These are phyloP conservation scores for Micrasema longulum DNA, from an alignment of 1,140 invertebrate species.

Conservation along the genomic window DNA sequence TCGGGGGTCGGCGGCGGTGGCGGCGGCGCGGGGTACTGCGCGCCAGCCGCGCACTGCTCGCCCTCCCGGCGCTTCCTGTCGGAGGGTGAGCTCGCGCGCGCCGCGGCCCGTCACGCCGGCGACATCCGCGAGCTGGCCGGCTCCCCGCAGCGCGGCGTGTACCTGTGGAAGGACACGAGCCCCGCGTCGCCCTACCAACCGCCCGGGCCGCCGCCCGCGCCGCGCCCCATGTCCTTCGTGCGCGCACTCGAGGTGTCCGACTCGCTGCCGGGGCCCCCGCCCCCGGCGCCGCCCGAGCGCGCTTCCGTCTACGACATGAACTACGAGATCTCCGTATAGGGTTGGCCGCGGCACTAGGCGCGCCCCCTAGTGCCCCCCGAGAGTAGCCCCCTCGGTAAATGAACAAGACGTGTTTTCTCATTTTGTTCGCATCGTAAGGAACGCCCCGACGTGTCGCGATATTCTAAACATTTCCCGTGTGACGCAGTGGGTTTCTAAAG, in stretches of 20 bases:
- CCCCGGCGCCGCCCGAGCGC: constrained; percentile 81
- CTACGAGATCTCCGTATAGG: constrained; percentile 90
- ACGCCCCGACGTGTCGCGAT: constrained; percentile 4
- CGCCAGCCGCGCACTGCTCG: constrained; percentile 67
- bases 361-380: constrained; percentile 20
- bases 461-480: constrained; percentile 30
- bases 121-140: constrained; percentile 84
- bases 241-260: constrained; percentile 92
- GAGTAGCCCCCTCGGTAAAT: not conserved
- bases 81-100: constrained; percentile 85
- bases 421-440: constrained; percentile 10
- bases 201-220: constrained; percentile 68
- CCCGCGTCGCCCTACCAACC: constrained; percentile 60
- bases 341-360: constrained; percentile 53
- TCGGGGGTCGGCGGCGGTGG: constrained; percentile 59
- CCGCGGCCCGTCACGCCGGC: constrained; percentile 73
- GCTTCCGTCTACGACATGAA: constrained; percentile 95
- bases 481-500: constrained; percentile 14
- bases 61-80: constrained; percentile 88
- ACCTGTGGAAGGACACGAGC: constrained; percentile 86
- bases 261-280: constrained; percentile 70
- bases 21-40: constrained; percentile 45
- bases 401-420: constrained; percentile 10
- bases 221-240: constrained; percentile 91
- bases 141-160: constrained; percentile 84